Evolutionary conservation across 2,113 vertebrate genomes (phyloP).

Genomic region (Pithys albifrons): DNA sequence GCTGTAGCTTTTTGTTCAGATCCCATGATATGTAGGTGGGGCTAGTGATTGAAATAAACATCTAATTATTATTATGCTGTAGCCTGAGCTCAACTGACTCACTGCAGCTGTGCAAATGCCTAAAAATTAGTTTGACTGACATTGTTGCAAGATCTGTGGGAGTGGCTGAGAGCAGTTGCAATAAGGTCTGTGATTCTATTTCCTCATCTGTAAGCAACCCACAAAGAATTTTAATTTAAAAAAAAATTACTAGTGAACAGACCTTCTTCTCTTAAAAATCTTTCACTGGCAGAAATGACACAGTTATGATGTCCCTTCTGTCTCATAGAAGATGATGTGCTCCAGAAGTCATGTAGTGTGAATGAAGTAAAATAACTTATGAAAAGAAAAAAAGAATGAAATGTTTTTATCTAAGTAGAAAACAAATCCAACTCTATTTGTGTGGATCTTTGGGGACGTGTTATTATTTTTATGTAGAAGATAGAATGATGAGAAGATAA

Average conservation of each 20-base stretch:
- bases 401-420: neutral
- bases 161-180: neutral
- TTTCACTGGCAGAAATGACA: neutral
- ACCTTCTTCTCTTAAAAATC: neutral
- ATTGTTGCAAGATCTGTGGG: neutral
- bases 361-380: neutral
- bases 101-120: neutral
- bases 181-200: neutral
- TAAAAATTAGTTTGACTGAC: neutral
- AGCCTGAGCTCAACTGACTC: neutral
- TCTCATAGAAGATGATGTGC: fast-evolving
- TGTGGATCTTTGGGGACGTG: neutral
- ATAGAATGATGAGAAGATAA: neutral
- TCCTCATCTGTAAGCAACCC: neutral
- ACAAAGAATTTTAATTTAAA: neutral
- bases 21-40: neutral
- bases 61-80: neutral
- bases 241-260: neutral
- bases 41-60: neutral
- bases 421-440: neutral
- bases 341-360: neutral
- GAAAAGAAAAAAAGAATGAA: neutral
- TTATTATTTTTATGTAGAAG: neutral
- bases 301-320: neutral
- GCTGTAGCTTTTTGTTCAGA: neutral